phyloP scores from a whole-genome alignment of 2,797 vertebrate genomes.

The Chelonia mydas region DNA sequence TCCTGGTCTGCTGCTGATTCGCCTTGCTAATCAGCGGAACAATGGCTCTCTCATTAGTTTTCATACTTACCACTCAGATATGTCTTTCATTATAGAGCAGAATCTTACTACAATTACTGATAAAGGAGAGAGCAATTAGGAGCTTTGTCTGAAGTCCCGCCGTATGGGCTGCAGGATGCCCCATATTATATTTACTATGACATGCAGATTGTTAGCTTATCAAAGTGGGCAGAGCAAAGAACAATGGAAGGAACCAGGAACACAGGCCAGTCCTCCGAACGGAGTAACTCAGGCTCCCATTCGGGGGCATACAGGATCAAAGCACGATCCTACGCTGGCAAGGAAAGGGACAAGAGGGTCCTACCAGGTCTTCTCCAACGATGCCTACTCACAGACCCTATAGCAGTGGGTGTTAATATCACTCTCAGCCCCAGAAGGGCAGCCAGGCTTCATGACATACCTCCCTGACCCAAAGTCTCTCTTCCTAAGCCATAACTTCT shows the following conservation, averaged over 20 bases:
- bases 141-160: constrained; percentile 29
- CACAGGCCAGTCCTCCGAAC: neutral
- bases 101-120: constrained; percentile 34
- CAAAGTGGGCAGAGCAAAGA: neutral
- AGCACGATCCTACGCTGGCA: neutral
- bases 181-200: neutral
- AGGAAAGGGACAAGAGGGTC: neutral
- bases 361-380: neutral
- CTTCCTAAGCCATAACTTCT: neutral
- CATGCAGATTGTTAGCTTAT: neutral
- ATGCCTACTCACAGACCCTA: neutral
- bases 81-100: constrained; percentile 44
- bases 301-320: neutral
- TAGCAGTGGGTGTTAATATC: neutral
- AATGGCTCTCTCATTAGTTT: constrained; percentile 17
- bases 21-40: neutral
- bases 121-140: constrained; percentile 55
- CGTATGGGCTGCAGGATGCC: neutral
- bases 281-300: neutral
- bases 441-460: neutral
- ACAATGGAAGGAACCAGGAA: neutral
- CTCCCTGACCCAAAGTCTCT: neutral
- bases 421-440: neutral
- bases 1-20: neutral
- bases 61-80: neutral